Percentiles rank a stretch among this genome's conserved stretches.
phyloP scores from a whole-genome alignment of 2,888 invertebrate genomes.

The Caenorhabditis parvicauda region DNA sequence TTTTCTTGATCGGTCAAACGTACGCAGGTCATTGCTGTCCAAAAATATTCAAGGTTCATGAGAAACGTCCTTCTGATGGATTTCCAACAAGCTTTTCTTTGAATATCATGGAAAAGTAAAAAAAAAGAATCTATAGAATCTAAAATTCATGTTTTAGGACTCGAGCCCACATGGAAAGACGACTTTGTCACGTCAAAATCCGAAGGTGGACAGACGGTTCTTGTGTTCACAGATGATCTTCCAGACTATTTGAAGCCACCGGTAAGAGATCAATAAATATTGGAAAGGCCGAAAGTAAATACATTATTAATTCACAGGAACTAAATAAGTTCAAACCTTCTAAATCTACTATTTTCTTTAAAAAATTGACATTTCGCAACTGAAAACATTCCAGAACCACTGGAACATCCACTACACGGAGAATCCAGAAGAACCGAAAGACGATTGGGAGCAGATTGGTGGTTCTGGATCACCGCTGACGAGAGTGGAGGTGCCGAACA shows the following conservation, averaged over 20 bases:
- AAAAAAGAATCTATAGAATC: no score
- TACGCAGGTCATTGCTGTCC: no score
- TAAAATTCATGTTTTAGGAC: no score
- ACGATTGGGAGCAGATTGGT: conserved; percentile 48
- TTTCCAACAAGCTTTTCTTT: no score
- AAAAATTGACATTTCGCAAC: background rate
- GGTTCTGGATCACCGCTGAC: conserved; percentile 48
- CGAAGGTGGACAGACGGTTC: conserved; percentile 48
- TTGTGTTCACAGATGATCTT: conserved; percentile 53
- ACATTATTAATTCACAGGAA: no score
- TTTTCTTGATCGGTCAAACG: no score
- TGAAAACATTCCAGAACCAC: conserved; percentile 50
- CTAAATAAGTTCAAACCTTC: no score
- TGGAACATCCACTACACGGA: conserved; percentile 57
- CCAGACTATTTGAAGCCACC: conserved; percentile 53
- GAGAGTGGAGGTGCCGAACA: conserved; percentile 39
- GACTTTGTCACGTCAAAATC: conserved; percentile 53
- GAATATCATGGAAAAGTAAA: no score
- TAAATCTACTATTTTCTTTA: background rate
- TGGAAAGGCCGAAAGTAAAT: no score
- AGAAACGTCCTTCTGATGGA: no score
- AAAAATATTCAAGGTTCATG: no score
- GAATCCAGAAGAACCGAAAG: conserved; percentile 46
- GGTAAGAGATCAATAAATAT: conserved; percentile 13
- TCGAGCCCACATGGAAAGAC: conserved; percentile 50